Evolutionary conservation across 2,888 invertebrate genomes (phyloP).

Genomic region (Oscheius sp.): DNA sequence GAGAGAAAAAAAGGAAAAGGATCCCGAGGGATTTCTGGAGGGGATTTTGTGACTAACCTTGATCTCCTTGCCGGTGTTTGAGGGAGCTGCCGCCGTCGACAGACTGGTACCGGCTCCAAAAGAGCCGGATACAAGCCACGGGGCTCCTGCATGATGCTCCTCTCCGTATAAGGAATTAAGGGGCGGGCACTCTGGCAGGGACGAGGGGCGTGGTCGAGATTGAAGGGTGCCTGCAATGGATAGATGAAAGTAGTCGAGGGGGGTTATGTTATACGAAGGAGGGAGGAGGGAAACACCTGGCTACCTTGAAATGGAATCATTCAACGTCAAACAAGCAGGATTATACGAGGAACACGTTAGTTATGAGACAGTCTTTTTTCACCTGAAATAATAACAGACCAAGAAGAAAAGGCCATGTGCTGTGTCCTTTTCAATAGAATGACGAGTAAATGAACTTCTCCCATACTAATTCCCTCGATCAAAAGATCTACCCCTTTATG

Average conservation of each 20-base stretch:
- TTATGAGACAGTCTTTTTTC: too few relatives aligned
- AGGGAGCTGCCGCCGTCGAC: constrained; percentile 54
- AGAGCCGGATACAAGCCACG: constrained; percentile 44
- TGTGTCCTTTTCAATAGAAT: too few relatives aligned
- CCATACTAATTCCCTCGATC: too few relatives aligned
- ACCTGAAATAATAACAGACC: too few relatives aligned
- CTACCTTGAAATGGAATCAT: too few relatives aligned
- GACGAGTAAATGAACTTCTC: too few relatives aligned
- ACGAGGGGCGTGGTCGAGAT: constrained; percentile 22
- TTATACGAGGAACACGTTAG: too few relatives aligned
- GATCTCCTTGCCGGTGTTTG: constrained; percentile 53
- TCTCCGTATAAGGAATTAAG: constrained; percentile 26
- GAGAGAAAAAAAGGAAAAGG: neutral
- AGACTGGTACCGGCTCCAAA: constrained; percentile 49
- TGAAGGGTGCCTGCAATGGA: constrained; percentile 6
- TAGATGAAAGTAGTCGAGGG: constrained; percentile 9
- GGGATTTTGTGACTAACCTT: constrained; percentile 16
- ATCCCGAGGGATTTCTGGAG: neutral
- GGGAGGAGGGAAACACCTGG: neutral
- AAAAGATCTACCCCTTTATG: too few relatives aligned
- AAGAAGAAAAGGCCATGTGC: too few relatives aligned
- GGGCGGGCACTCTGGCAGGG: constrained; percentile 12
- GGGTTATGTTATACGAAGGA: neutral
- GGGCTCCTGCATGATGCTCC: constrained; percentile 39
- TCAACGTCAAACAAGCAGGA: too few relatives aligned